These are phyloP conservation scores for Heliothis virescens DNA, from an alignment of 1,140 invertebrate species.

Conservation along the genomic window DNA sequence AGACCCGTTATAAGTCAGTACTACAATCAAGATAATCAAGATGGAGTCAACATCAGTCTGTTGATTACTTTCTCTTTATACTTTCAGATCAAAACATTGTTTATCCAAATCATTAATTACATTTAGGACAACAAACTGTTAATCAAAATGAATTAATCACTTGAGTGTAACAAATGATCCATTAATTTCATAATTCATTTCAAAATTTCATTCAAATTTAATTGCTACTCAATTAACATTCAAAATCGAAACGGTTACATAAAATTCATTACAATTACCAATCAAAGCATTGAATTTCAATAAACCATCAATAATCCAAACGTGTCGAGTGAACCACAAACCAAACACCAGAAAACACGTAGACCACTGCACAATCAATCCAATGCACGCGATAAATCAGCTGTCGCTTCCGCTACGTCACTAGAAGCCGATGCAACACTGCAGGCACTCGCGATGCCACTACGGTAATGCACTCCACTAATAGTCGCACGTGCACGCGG, in stretches of 20 bases:
- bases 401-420: slow-evolving; percentile 69
- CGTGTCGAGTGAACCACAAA: slow-evolving; percentile 66
- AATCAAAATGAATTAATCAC: slow-evolving; percentile 3
- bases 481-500: slow-evolving; percentile 65
- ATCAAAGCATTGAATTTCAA: slow-evolving; percentile 32
- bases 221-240: slow-evolving; percentile 22
- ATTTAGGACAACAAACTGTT: slow-evolving; percentile 28
- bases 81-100: background rate
- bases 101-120: slow-evolving; percentile 1
- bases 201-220: background rate
- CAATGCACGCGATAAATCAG: slow-evolving; percentile 73
- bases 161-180: background rate
- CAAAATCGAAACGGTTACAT: slow-evolving; percentile 5
- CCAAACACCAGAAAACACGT: slow-evolving; percentile 68
- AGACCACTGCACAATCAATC: slow-evolving; percentile 77
- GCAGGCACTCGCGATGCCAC: slow-evolving; percentile 45
- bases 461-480: slow-evolving; percentile 58
- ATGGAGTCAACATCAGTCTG: background rate
- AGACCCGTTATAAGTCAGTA: background rate
- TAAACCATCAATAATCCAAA: slow-evolving; percentile 43
- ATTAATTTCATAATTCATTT: slow-evolving; percentile 2
- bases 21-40: background rate
- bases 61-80: background rate
- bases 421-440: slow-evolving; percentile 53
- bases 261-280: slow-evolving; percentile 30